Evolutionary conservation across 2,888 invertebrate species (phyloP).

Genomic region (Microchrysa polita): DNA sequence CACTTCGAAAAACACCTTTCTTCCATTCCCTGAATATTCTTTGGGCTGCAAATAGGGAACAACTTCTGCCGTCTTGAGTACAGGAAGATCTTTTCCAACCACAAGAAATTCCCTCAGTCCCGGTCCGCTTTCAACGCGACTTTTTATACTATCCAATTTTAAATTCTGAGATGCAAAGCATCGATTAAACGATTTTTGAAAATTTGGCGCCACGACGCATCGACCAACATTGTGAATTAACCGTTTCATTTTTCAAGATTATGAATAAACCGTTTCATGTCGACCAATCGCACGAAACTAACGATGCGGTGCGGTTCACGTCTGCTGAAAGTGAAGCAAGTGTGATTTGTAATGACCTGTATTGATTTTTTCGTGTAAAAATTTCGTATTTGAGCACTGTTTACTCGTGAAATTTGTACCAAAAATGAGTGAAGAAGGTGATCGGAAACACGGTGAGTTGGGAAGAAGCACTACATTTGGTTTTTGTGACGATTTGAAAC

Average conservation of each 20-base stretch:
- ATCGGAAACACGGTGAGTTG: slow-evolving; percentile 23
- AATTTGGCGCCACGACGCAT: background rate
- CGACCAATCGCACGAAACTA: slow-evolving; percentile 5
- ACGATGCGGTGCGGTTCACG: too few species aligned
- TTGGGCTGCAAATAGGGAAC: slow-evolving; percentile 58
- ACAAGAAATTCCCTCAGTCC: slow-evolving; percentile 61
- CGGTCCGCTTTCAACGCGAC: slow-evolving; percentile 56
- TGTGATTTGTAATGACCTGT: background rate
- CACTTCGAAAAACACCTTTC: slow-evolving; percentile 87
- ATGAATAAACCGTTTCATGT: background rate
- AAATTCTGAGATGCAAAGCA: background rate
- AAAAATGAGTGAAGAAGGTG: slow-evolving; percentile 21
- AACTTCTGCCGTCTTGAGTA: background rate
- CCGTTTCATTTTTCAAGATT: slow-evolving; percentile 35
- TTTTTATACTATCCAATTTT: slow-evolving; percentile 6
- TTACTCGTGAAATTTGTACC: background rate
- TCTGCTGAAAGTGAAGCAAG: slow-evolving; percentile 16
- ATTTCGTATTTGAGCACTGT: background rate
- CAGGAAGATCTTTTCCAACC: slow-evolving; percentile 55
- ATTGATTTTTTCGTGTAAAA: slow-evolving; percentile 26
- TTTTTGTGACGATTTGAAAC: background rate
- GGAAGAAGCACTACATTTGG: background rate
- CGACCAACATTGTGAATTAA: background rate
- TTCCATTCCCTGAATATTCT: slow-evolving; percentile 55
- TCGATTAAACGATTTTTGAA: background rate